A percentile compares a stretch with the other conserved stretches of the same genome.
Conservation (phyloP, 2,797 vertebrate genomes). For the Diglossa cyanea region DNA sequence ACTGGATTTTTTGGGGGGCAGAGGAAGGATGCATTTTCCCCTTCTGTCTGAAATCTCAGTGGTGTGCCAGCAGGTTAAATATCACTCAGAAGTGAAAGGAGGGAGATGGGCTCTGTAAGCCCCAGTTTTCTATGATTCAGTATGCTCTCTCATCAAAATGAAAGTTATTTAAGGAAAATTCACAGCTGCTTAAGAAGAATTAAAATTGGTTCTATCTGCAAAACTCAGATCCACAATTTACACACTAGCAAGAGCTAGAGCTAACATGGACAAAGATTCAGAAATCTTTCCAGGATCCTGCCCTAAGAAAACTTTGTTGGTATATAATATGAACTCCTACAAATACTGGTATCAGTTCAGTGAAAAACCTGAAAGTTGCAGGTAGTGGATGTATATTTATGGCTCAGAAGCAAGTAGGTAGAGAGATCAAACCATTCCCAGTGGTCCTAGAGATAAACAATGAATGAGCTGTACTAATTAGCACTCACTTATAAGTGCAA, state of each 20-base stretch:
- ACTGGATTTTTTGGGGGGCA: not conserved
- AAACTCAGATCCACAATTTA: not conserved
- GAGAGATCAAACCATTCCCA: not conserved
- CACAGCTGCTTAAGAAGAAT: not conserved
- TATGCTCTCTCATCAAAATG: not conserved
- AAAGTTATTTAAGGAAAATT: not conserved
- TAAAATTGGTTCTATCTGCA: not conserved
- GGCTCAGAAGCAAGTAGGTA: not conserved
- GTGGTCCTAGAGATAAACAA: not conserved
- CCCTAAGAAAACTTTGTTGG: not conserved
- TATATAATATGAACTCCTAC: not conserved
- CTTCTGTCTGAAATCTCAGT: not conserved
- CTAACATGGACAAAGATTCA: not conserved
- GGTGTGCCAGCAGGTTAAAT: not conserved
- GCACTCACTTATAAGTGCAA: conserved; percentile 35
- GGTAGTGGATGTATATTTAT: not conserved
- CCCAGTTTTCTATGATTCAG: not conserved
- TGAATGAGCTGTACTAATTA: conserved; percentile 19
- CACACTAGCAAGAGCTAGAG: not conserved
- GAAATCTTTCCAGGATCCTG: not conserved
- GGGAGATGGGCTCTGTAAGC: not conserved
- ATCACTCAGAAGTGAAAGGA: not conserved
- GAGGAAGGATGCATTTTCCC: not conserved
- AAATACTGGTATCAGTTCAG: not conserved
- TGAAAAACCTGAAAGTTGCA: not conserved